Base-by-base conservation (phyloP, 2,113 vertebrate species). In the Porphyrio hochstetteri region DNA sequence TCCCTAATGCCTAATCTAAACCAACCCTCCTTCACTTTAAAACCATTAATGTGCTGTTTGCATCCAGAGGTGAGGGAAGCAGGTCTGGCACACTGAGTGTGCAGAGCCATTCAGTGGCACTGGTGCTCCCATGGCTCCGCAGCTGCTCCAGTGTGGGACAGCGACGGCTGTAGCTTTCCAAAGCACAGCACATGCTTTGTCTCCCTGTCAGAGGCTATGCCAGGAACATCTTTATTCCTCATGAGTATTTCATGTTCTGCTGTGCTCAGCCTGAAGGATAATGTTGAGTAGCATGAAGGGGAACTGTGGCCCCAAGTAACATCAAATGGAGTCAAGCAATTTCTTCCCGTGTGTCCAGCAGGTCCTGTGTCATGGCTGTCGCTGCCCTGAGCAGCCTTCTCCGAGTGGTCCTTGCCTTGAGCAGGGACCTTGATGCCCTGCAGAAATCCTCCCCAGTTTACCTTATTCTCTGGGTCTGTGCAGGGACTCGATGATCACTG, bases 141-240 rank as follows among this genome's bases (percentile, higher is more conserved):
- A 52, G 38, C 55, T 20, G 57, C 8, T n/a, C 33, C 23, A 63
- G 56, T 52, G 28, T 0, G 0, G 21, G 29, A 7, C 5, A 78
- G 77, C 56, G 50, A 3, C 10, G 57, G 33, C 35, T 87, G 87
- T 9, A 75, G 87, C 35, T 18, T 27, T 74, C 35, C 7, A 19
- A 50, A 27, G 52, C 18, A 52, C 38, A 52, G 74, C 60, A 29
- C 0, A 0, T 44, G 52, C 31, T 52, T 69, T 46, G 15, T 13
- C n/a, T 75, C 16, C 28, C 28, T 8, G 2, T 27, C 84, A 78
- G 35, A 4, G 0, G 24, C 57, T 85, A 17, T 0, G 0, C 42
- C 70, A 55, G 16, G 60, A 83, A 2, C 0, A 0, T 35, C 19
- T 82, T 86, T 25, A 33, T 14, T 52, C 18, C 48, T 72, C 16